A percentile compares a stretch with the other conserved stretches of the same genome.
Evolutionary conservation across 2,113 vertebrate species (phyloP).

Genomic region (Herpetotheres cachinnans): DNA sequence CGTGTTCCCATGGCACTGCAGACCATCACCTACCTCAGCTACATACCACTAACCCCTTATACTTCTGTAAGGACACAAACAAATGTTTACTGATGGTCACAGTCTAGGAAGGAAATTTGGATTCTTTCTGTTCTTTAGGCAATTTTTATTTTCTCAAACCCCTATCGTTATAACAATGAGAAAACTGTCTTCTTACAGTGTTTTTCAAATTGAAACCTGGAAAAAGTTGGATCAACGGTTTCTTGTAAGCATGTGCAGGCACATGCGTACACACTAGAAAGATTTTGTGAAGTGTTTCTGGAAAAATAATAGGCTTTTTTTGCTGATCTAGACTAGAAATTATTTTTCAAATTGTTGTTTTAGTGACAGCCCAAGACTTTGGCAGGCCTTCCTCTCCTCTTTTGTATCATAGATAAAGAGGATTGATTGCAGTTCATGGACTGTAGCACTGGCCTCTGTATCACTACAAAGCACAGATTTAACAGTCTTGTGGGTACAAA

Average conservation of each 20-base stretch:
- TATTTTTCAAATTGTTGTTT: neutral
- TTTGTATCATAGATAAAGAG: neutral
- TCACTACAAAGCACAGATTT: neutral
- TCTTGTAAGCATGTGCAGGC: neutral
- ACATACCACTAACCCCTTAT: neutral
- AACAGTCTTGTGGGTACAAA: neutral
- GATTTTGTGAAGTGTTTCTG: neutral
- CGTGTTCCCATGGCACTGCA: neutral
- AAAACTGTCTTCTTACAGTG: neutral
- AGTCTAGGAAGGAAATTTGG: neutral
- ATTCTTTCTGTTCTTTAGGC: neutral
- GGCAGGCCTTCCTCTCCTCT: neutral
- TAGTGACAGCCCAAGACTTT: neutral
- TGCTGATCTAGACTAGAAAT: neutral
- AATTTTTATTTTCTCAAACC: neutral
- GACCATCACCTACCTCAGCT: neutral
- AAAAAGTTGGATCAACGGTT: neutral
- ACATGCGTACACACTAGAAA: neutral
- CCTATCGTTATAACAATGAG: neutral
- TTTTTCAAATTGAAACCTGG: neutral
- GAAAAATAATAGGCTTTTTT: neutral
- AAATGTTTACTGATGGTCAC: neutral
- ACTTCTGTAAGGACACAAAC: neutral
- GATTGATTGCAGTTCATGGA: neutral
- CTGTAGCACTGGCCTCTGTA: neutral